Conservation (phyloP, 2,113 vertebrate species). For the Rhombomys opimus region DNA sequence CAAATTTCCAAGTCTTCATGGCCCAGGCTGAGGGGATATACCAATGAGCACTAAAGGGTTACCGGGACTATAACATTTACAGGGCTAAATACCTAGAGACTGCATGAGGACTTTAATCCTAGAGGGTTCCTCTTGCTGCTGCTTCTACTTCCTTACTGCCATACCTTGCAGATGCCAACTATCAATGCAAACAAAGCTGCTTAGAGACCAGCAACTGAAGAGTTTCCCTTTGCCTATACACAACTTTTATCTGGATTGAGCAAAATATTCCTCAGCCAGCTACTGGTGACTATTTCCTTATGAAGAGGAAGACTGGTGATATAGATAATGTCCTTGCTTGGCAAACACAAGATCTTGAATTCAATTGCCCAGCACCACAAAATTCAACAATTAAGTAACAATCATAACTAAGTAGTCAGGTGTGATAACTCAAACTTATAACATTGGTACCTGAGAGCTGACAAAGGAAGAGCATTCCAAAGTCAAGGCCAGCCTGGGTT, state of each 20-base stretch:
- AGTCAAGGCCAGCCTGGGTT: not conserved
- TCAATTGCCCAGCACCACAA: not conserved
- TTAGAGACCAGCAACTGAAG: not conserved
- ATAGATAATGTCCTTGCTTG: not conserved
- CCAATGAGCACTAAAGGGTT: not conserved
- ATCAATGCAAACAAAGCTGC: not conserved
- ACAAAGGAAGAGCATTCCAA: not conserved
- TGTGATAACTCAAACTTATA: not conserved
- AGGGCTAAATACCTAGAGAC: not conserved
- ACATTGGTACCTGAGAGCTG: not conserved
- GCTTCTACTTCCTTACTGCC: not conserved
- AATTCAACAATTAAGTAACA: not conserved
- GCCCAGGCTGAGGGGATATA: not conserved
- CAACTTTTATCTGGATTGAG: not conserved
- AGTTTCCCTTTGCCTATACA: not conserved
- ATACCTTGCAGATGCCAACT: not conserved
- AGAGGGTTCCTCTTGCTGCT: not conserved
- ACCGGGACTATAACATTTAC: not conserved
- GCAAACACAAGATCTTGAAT: not conserved
- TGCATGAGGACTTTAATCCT: not conserved
- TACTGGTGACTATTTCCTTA: not conserved
- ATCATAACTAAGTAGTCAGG: not conserved
- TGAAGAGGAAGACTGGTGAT: not conserved
- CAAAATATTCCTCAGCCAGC: not conserved
- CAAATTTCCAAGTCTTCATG: not conserved